These are phyloP conservation scores for Rhabdophis nuchalis DNA, from an alignment of 2,797 vertebrate species.

Conservation along the genomic window DNA sequence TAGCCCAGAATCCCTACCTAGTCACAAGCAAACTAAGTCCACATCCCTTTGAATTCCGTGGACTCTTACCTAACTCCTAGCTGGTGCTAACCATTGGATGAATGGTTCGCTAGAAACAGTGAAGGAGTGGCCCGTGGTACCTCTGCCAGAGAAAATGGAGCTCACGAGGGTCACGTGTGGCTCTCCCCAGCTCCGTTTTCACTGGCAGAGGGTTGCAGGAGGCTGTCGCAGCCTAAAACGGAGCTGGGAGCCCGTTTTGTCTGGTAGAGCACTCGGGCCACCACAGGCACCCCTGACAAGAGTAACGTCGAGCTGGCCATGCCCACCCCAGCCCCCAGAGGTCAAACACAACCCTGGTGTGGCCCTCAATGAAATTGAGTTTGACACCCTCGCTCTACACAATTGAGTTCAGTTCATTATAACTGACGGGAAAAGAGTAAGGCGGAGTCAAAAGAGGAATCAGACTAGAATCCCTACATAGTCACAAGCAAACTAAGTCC, in stretches of 20 bases:
- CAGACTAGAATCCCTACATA: not conserved
- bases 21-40: not conserved
- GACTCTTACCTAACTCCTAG: not conserved
- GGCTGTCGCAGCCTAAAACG: no score
- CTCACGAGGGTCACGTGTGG: fast-evolving
- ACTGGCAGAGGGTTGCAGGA: no score
- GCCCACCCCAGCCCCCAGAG: no score
- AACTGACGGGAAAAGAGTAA: not conserved
- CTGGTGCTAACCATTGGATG: not conserved
- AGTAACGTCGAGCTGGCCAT: no score
- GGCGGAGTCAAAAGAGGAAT: not conserved
- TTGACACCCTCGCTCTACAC: not conserved
- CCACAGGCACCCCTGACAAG: no score
- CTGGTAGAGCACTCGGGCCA: no score
- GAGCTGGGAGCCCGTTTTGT: no score
- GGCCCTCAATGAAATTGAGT: no score
- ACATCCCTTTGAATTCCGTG: not conserved
- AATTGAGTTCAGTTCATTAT: not conserved
- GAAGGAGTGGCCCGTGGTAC: no score
- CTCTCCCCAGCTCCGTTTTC: fast-evolving
- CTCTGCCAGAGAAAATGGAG: no score
- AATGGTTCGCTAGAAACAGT: no score
- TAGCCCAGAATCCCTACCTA: not conserved
- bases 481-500: not conserved
- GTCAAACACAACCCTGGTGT: no score